Base-by-base conservation (phyloP, 2,888 invertebrate species). In the Rhingia rostrata region DNA sequence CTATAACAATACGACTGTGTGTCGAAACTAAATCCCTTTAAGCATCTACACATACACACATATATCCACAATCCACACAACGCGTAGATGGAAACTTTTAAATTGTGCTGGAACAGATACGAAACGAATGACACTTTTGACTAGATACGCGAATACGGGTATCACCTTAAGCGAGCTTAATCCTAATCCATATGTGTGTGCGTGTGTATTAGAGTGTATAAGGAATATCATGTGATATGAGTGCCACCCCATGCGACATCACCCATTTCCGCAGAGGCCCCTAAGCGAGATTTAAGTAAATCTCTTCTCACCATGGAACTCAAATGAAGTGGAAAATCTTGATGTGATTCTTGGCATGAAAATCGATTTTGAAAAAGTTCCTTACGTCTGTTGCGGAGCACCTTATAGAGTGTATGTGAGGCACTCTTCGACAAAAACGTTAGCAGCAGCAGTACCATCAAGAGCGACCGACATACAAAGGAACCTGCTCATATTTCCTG, bases 291-390 rank as follows among this genome's bases (percentile, higher is more conserved):
- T 69, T 69, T 54, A 77, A 69, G 69, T 53, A 69, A 77, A 77
- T 67, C 77, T 63, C 61, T 77, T 77, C 69, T 69, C 77, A 54
- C 69, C 61, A 69, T 67, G 54, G 61, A 69, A 63, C 61, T 69
- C 47, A 77, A 77, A 77, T 77, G 77, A 61, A 54, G 77, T 69
- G 67, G 69, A 77, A 77, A 77, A 77, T 69, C 61, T 67, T 63
- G 77, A 61, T 69, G 69, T 77, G 77, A 77, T 69, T 77, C 60
- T 69, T 77, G 77, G 47, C 69, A 77, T 77, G 61, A 77, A 69
- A 77, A 77, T 77, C 77, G 77, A 77, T 77, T 22, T 75, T 39
- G 60, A 10, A 43, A 67, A 77, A 69, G 69, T 69, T 69, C 53
- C 37, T 60, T 75, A 67, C 12, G 33, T 51, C 33, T 14, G 9